phyloP scores from a whole-genome alignment of 2,888 invertebrate species.

The Dolomedes plantarius region DNA sequence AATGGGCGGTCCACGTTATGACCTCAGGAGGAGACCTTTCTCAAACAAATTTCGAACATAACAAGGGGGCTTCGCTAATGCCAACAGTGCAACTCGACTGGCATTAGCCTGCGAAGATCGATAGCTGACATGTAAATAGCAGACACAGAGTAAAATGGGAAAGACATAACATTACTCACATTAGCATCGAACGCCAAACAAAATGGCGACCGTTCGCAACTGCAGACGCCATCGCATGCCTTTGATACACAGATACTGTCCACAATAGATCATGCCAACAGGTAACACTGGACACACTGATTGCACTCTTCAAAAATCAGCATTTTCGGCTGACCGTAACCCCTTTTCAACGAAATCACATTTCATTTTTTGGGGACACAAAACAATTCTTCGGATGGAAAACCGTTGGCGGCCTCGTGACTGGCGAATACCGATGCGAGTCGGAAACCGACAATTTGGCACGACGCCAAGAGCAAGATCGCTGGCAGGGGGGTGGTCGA shows the following conservation, averaged over 20 bases:
- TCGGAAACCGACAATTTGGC: slow-evolving; percentile 50
- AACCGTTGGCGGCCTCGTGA: slow-evolving; percentile 44
- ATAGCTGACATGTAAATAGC: slow-evolving; percentile 36
- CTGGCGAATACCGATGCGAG: slow-evolving; percentile 32
- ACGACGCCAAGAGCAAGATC: slow-evolving; percentile 51
- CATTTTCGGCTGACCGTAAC: slow-evolving; percentile 20
- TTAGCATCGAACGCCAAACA: slow-evolving; percentile 48
- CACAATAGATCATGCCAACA: slow-evolving; percentile 17
- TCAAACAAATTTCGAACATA: slow-evolving; percentile 31
- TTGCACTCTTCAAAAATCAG: slow-evolving; percentile 1
- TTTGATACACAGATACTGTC: slow-evolving; percentile 8
- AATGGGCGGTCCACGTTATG: slow-evolving; percentile 57
- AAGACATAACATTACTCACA: slow-evolving; percentile 61
- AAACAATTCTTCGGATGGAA: slow-evolving; percentile 24
- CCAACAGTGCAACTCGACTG: slow-evolving; percentile 18
- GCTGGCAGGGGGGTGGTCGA: slow-evolving; percentile 55
- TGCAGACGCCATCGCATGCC: slow-evolving; percentile 24
- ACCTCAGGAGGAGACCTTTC: slow-evolving; percentile 48
- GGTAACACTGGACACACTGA: slow-evolving; percentile 23
- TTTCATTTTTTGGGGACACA: slow-evolving; percentile 50
- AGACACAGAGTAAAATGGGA: slow-evolving; percentile 15
- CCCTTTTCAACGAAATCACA: slow-evolving; percentile 21
- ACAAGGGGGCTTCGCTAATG: background rate
- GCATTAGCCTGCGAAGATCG: slow-evolving; percentile 30
- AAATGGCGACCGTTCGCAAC: slow-evolving; percentile 30